Evolutionary conservation across 1,140 invertebrate genomes (phyloP), one percentile per base, ranked within the genome.

Genomic region (Drosophila navojoa): DNA sequence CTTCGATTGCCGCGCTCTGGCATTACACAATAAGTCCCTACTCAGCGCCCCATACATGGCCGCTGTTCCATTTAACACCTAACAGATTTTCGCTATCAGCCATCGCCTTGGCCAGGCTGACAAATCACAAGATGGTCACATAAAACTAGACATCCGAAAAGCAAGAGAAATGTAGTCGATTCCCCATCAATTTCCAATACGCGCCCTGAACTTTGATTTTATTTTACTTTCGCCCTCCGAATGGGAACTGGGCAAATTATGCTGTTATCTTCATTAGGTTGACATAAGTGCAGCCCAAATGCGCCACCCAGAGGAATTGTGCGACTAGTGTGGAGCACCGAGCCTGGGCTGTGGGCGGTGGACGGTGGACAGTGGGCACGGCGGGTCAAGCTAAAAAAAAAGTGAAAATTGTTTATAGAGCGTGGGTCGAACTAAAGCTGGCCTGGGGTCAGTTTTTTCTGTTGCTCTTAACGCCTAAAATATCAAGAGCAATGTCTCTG

Each of bases 201-300:
- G 67, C 67, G 70, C 57, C 60, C 67, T 55, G 77, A 80, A 74
- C 85, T 90, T 79, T 89, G 84, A 89, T 87, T 84, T 84, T 29
- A 71, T 55, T 61, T 44, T 27, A n/a, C 7, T 15, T 25, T 32
- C 32, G 22, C 60, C 53, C 27, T 10, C 40, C 16, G 22, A 62
- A 71, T 58, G 15, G 35, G 32, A 77, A 71, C 54, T 68, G 86
- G 61, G 64, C 85, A 89, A 90, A 90, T 89, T 89, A 90, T 90
- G 85, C 79, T 89, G 85, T 89, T 89, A 89, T 89, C 84, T 89
- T 89, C 84, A 89, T 89, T 89, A 89, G 85, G 79, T 71, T 87
- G 74, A 89, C 84, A 89, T 89, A 89, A 90, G 84, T 90, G 84
- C 84, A 90, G 80, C 82, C 75, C 84, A 84, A 89, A 87, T 87